Evolutionary conservation across 1,140 invertebrate genomes (phyloP), one percentile per base, ranked within the genome.

Genomic region (Tetragonula clypearis): DNA sequence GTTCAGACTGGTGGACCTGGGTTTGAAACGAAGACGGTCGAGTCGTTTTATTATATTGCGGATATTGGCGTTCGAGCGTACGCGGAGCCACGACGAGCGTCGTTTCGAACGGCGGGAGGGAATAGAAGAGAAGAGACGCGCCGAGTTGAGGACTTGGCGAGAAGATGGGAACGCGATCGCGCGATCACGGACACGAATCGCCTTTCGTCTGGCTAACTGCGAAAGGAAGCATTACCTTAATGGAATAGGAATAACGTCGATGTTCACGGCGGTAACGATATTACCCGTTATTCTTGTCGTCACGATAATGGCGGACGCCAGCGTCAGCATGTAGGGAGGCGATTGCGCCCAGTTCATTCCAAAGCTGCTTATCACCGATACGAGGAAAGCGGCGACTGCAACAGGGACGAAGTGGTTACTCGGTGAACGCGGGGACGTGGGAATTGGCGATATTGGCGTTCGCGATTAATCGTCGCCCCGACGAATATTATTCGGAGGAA

Each of bases 291-390:
- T 92, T 89, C 93, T 92, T 35, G 89, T 91, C 78, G 88, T 91
- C 72, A 94, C 93, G 79, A 94, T 93, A 86, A 93, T 88, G 60
- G 90, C 79, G 49, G 93, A 77, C 55, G 92, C 89, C 76, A 93
- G 71, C 26, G 89, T 91, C 82, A 95, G 89, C 92, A 94, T 94
- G 79, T 93, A 92, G 72, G 92, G 92, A 72, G 94, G 90, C 79
- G 91, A 80, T 85, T 94, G 90, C 53, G 87, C 92, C 94, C 94
- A 95, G 90, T 94, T 94, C 82, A 92, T 89, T 68, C 90, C 94
- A 66, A 94, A 93, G 90, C 91, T 88, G 89, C 94, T 92, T 75
- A 89, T 69, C 88, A 92, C 87, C 79, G 91, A 91, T 83, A 94
- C 66, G 69, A 93, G 68, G 68, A 92, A 92, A 53, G 75, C 85